Conservation (phyloP, 2,888 invertebrate genomes). For the Helobdella robusta region DNA sequence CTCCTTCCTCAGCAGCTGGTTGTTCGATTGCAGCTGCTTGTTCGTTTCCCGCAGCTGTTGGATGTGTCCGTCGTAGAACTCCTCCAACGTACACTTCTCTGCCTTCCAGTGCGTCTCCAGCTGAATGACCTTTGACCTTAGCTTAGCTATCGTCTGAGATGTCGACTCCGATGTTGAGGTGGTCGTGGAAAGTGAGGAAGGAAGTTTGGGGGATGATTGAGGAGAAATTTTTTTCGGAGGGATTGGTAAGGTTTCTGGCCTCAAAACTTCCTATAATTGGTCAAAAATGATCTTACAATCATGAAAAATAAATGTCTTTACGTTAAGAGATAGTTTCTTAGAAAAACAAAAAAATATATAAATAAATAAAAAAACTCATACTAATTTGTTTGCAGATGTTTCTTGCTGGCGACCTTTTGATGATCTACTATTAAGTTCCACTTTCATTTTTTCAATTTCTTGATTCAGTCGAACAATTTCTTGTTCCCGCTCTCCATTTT, state of each 20-base stretch:
- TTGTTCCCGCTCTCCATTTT: slow-evolving; percentile 32
- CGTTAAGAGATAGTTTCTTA: no score
- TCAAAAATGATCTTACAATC: no score
- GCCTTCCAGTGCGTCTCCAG: slow-evolving; percentile 29
- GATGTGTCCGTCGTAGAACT: slow-evolving; percentile 28
- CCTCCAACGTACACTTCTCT: slow-evolving; percentile 30
- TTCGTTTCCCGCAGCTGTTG: slow-evolving; percentile 24
- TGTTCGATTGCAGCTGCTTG: slow-evolving; percentile 22
- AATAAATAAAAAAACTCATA: no score
- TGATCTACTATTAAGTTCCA: neutral
- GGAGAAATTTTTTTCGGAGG: no score
- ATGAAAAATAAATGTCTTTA: no score
- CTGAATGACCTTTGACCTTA: slow-evolving; percentile 27
- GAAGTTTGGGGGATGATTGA: neutral
- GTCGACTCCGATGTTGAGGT: neutral
- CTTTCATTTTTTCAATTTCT: neutral
- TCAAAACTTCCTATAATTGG: slow-evolving; percentile 15
- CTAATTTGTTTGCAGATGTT: no score
- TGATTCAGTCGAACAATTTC: neutral
- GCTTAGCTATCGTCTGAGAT: slow-evolving; percentile 14
- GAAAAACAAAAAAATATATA: no score
- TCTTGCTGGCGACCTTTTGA: no score
- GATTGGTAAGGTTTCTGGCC: slow-evolving; percentile 14
- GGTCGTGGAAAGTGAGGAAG: neutral
- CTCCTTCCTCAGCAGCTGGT: slow-evolving; percentile 29